A percentile compares a stretch with the other conserved stretches of the same genome.
phyloP scores from a whole-genome alignment of 2,113 vertebrate species.

The Anarrhichthys ocellatus region DNA sequence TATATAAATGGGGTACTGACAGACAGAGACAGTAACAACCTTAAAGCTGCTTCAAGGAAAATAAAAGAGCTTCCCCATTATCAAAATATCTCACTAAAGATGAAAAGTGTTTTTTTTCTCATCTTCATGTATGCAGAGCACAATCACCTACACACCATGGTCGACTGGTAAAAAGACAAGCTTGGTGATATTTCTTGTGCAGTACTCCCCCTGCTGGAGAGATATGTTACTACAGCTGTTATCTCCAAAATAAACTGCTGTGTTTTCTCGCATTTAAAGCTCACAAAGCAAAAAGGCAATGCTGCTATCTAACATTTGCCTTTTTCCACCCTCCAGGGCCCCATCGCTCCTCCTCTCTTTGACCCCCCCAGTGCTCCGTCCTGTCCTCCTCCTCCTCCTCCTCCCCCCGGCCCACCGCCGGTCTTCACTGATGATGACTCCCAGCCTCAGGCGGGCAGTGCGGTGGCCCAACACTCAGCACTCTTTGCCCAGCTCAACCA shows the following conservation, averaged over 20 bases:
- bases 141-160: not conserved
- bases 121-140: not conserved
- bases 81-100: not conserved
- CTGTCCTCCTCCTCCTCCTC: slow-evolving; percentile 75
- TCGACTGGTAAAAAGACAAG: not conserved
- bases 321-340: slow-evolving; percentile 83
- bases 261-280: not conserved
- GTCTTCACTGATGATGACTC: slow-evolving; percentile 70
- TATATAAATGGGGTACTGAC: not conserved
- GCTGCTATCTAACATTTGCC: not conserved
- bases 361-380: slow-evolving; percentile 74
- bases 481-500: slow-evolving; percentile 96
- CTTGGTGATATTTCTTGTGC: slow-evolving; percentile 28
- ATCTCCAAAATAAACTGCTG: not conserved
- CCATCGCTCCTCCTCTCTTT: slow-evolving; percentile 82
- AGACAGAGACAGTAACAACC: not conserved
- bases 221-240: slow-evolving; percentile 16
- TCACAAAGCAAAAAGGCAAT: not conserved
- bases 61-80: not conserved
- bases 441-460: slow-evolving; percentile 75
- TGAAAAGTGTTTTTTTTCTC: not conserved
- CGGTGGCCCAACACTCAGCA: slow-evolving; percentile 84
- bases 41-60: not conserved
- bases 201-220: slow-evolving; percentile 61
- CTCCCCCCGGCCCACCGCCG: slow-evolving; percentile 86